Evolutionary conservation across 2,797 vertebrate species (phyloP).

Genomic region (Salmo trutta): DNA sequence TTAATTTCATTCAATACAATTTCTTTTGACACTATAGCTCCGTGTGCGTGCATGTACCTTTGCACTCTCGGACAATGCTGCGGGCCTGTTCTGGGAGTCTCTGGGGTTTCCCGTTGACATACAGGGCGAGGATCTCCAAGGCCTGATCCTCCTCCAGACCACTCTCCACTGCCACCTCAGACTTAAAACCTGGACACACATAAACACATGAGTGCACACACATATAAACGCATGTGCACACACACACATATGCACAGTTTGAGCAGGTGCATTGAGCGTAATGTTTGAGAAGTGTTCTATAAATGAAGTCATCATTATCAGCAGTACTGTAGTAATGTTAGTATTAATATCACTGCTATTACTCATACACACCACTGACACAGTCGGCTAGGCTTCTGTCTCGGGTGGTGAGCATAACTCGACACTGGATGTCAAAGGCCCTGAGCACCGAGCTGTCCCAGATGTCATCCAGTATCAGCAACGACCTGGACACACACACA

Average conservation of each 20-base stretch:
- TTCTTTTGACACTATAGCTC: no score
- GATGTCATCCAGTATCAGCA: slow-evolving; percentile 92
- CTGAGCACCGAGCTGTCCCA: slow-evolving; percentile 92
- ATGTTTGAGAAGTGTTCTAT: background rate
- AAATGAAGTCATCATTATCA: background rate
- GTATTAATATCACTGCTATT: background rate
- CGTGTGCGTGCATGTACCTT: slow-evolving; percentile 77
- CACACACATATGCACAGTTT: background rate
- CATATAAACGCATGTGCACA: no score
- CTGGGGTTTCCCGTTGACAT: slow-evolving; percentile 78
- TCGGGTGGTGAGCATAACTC: slow-evolving; percentile 92
- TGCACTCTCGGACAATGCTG: slow-evolving; percentile 89
- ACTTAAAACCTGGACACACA: slow-evolving; percentile 78
- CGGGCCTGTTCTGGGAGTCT: slow-evolving; percentile 87
- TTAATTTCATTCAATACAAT: background rate
- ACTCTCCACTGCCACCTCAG: slow-evolving; percentile 82
- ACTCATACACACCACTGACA: slow-evolving; percentile 82
- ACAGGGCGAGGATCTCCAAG: slow-evolving; percentile 89
- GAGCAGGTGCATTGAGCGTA: background rate
- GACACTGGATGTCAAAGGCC: slow-evolving; percentile 90
- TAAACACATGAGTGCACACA: no score
- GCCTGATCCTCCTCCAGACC: slow-evolving; percentile 86
- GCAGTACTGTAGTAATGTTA: no score
- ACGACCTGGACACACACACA: slow-evolving; percentile 72
- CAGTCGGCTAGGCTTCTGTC: slow-evolving; percentile 88